phyloP scores from a whole-genome alignment of 1,140 invertebrate species.

The Adelges cooleyi region DNA sequence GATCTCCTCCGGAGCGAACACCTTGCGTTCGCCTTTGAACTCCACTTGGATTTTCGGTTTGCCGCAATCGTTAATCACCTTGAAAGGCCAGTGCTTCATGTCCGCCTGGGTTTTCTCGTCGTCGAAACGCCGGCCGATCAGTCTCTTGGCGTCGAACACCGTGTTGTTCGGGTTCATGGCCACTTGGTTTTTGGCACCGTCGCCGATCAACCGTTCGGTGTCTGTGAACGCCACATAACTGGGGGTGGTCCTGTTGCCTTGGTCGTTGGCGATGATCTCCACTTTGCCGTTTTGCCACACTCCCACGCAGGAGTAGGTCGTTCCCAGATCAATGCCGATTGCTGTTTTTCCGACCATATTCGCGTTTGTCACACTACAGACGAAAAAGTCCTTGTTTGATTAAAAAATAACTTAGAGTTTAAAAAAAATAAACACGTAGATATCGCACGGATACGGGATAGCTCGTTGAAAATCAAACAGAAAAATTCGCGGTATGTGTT shows the following conservation, averaged over 20 bases:
- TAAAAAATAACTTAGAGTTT: neutral
- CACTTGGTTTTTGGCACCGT: constrained; percentile 44
- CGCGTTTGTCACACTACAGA: neutral
- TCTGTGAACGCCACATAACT: constrained; percentile 82
- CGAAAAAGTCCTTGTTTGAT: neutral
- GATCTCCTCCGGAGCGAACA: too few species aligned
- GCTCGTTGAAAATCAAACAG: neutral
- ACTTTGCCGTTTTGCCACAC: too few species aligned
- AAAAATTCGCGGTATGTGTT: neutral
- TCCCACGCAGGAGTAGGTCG: too few species aligned
- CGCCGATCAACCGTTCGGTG: constrained; percentile 60
- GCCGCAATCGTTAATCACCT: too few species aligned
- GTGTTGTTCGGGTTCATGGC: constrained; percentile 79
- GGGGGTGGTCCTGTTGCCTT: constrained; percentile 83
- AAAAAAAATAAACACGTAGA: neutral
- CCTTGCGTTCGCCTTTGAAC: too few species aligned
- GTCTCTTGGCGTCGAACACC: too few species aligned
- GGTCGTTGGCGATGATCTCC: too few species aligned
- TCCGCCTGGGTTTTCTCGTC: too few species aligned
- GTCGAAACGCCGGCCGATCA: too few species aligned
- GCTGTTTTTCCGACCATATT: constrained; percentile 37
- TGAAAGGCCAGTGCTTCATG: too few species aligned
- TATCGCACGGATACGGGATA: neutral
- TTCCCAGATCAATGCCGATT: too few species aligned
- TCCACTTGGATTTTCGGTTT: too few species aligned